Conservation (phyloP, 2,888 invertebrate species). For the Cerastis leucographa region DNA sequence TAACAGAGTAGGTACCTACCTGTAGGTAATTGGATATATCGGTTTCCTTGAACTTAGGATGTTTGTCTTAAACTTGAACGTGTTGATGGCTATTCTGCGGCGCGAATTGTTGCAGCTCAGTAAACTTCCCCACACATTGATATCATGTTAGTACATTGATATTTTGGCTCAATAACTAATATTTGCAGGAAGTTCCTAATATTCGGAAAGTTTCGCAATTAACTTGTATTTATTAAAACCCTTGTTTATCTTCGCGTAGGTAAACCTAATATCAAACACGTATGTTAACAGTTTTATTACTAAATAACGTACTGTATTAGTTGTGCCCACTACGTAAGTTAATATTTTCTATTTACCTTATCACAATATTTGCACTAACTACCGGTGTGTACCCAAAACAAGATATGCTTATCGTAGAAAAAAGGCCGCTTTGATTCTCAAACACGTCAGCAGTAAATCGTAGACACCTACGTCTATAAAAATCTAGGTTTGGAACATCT, state of each 20-base stretch:
- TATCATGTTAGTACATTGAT: slow-evolving; percentile 63
- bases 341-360: not conserved
- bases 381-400: slow-evolving; percentile 35
- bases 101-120: slow-evolving; percentile 69
- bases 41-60: slow-evolving; percentile 69
- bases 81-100: slow-evolving; percentile 65
- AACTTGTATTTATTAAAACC: slow-evolving; percentile 18
- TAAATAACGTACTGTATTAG: not conserved
- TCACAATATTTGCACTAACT: slow-evolving; percentile 24
- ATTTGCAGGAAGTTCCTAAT: slow-evolving; percentile 36
- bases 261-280: slow-evolving; percentile 17
- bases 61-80: slow-evolving; percentile 69
- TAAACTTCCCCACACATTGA: slow-evolving; percentile 71
- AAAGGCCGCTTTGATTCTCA: slow-evolving; percentile 57
- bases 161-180: slow-evolving; percentile 43
- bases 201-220: slow-evolving; percentile 43
- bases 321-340: not conserved
- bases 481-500: slow-evolving; percentile 64
- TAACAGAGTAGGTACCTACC: slow-evolving; percentile 33
- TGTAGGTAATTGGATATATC: slow-evolving; percentile 72
- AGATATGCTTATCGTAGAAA: slow-evolving; percentile 63
- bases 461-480: slow-evolving; percentile 67
- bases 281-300: slow-evolving; percentile 1
- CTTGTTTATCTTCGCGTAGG: slow-evolving; percentile 27
- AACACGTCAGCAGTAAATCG: slow-evolving; percentile 71